Evolutionary conservation across 1,140 invertebrate species (phyloP).

Genomic region (Globodera ellingtonae): DNA sequence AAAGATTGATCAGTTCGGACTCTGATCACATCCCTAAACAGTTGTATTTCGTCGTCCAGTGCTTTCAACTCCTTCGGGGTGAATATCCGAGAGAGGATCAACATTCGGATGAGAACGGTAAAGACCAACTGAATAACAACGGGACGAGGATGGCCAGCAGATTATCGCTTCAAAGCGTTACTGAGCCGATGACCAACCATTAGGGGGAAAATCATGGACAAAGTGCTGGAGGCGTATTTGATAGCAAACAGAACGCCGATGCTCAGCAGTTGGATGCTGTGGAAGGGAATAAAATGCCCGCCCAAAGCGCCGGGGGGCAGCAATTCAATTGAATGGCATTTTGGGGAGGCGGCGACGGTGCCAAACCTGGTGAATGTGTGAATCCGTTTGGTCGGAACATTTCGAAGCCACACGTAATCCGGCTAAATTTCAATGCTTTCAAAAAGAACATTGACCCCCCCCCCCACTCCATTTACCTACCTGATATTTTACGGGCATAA

Average conservation of each 20-base stretch:
- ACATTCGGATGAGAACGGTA: slow-evolving; percentile 91
- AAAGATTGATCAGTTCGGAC: background rate
- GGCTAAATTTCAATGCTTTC: slow-evolving; percentile 73
- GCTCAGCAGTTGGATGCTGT: slow-evolving; percentile 50
- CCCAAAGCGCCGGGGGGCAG: too few species aligned
- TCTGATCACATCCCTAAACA: slow-evolving; percentile 23
- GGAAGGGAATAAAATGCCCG: background rate
- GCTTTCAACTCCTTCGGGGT: slow-evolving; percentile 41
- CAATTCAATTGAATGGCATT: background rate
- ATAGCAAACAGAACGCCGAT: slow-evolving; percentile 51
- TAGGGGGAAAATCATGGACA: slow-evolving; percentile 45
- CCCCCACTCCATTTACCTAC: slow-evolving; percentile 15
- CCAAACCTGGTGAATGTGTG: slow-evolving; percentile 49
- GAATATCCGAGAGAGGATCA: slow-evolving; percentile 56
- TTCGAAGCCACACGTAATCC: slow-evolving; percentile 91
- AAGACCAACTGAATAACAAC: slow-evolving; percentile 74
- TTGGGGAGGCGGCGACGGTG: background rate
- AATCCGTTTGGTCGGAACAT: slow-evolving; percentile 67
- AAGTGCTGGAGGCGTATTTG: slow-evolving; percentile 48
- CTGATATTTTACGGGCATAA: slow-evolving; percentile 92
- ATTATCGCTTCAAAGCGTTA: too few species aligned
- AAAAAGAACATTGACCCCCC: slow-evolving; percentile 1
- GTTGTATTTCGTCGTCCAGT: slow-evolving; percentile 44
- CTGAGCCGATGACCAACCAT: slow-evolving; percentile 66
- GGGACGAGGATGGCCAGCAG: background rate